phyloP scores from a whole-genome alignment of 1,140 invertebrate species.

The Euglossa dilemma region DNA sequence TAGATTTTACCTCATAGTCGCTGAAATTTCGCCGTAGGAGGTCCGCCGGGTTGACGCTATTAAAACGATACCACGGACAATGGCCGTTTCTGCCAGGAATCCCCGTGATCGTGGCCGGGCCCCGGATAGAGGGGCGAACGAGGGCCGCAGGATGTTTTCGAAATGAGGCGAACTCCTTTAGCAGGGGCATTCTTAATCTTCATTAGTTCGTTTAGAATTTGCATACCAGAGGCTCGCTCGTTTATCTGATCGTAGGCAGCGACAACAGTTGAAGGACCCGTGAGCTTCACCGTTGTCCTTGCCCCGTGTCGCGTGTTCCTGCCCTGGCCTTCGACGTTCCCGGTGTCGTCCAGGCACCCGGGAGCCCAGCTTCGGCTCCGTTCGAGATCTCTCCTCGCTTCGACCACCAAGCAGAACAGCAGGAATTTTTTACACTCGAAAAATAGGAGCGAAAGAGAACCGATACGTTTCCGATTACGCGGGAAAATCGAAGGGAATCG shows the following conservation, averaged over 20 bases:
- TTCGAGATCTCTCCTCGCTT: no score
- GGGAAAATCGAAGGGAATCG: not conserved
- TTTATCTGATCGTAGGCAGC: constrained; percentile 75
- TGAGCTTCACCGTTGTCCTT: constrained; percentile 50
- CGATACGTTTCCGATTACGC: not conserved
- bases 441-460: no score
- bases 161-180: constrained; percentile 76
- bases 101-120: constrained; percentile 56
- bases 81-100: constrained; percentile 71
- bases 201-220: constrained; percentile 78
- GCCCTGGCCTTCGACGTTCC: not conserved
- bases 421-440: no score
- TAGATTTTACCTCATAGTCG: constrained; percentile 65
- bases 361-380: no score
- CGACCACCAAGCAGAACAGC: no score
- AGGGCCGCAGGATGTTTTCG: constrained; percentile 67
- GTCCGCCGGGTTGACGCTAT: constrained; percentile 69
- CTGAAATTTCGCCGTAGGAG: constrained; percentile 76
- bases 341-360: not conserved
- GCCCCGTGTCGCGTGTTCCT: not conserved
- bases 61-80: constrained; percentile 65
- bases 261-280: constrained; percentile 61
- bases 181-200: constrained; percentile 78
- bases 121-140: not conserved
- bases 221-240: constrained; percentile 73